Evolutionary conservation across 2,797 vertebrate species (phyloP).

Genomic region (Gymnopithys bicolor): DNA sequence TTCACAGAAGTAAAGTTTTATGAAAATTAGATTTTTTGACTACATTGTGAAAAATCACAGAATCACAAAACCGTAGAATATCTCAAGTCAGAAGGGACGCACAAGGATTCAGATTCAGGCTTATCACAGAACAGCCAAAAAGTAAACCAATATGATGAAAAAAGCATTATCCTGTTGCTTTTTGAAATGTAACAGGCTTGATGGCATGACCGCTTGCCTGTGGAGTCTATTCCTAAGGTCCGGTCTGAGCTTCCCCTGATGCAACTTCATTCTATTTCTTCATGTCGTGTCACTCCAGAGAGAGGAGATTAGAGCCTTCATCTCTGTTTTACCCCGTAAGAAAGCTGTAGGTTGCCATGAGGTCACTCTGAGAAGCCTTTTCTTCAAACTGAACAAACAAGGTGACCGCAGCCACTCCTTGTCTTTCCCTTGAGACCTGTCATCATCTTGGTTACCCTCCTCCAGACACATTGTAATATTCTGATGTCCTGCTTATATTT

Average conservation of each 20-base stretch:
- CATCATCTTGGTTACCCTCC: not conserved
- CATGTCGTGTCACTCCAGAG: rapidly evolving
- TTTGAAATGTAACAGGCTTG: not conserved
- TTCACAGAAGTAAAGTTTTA: not conserved
- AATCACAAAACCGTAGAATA: not conserved
- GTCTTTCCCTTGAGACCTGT: not conserved
- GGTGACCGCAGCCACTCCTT: not conserved
- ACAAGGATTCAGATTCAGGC: not conserved
- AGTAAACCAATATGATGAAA: not conserved
- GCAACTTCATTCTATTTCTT: not conserved
- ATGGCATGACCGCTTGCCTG: too few species aligned
- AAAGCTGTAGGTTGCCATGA: not conserved
- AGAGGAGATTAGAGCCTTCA: not conserved
- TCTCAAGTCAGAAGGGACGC: not conserved
- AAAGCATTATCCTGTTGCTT: rapidly evolving
- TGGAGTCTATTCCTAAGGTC: not conserved
- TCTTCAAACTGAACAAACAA: not conserved
- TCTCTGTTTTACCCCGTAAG: rapidly evolving
- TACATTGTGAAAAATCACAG: not conserved
- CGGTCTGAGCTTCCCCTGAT: not conserved
- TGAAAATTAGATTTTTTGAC: rapidly evolving
- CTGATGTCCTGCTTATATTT: not conserved
- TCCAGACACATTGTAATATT: not conserved
- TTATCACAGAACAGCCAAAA: not conserved
- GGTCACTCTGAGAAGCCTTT: not conserved